phyloP scores from a whole-genome alignment of 1,140 invertebrate species.

The Cheumatopsyche charites region DNA sequence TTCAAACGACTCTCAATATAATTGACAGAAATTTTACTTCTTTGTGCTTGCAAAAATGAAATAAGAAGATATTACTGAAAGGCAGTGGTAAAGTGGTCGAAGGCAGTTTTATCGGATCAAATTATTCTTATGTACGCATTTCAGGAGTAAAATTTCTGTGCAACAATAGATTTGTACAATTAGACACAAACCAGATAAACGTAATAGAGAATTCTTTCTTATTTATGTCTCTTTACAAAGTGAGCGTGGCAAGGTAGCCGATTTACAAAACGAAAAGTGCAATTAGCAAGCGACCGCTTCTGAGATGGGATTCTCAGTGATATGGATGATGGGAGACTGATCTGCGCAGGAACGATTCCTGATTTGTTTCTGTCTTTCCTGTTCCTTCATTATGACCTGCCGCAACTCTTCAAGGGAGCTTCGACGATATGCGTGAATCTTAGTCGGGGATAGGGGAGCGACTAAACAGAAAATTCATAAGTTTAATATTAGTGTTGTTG shows the following conservation, averaged over 20 bases:
- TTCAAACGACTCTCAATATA: neutral
- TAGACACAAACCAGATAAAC: neutral
- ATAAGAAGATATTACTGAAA: neutral
- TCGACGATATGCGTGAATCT: constrained; percentile 69
- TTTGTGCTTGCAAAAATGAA: neutral
- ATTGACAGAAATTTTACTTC: neutral
- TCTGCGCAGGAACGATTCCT: constrained; percentile 55
- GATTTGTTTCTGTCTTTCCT: constrained; percentile 50
- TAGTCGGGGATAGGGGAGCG: constrained; percentile 71
- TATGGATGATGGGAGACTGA: constrained; percentile 71
- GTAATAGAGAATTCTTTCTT: too few relatives aligned
- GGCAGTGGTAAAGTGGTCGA: constrained; percentile 28
- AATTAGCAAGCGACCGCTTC: constrained; percentile 74
- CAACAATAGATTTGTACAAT: too few relatives aligned
- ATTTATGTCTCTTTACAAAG: constrained; percentile 35
- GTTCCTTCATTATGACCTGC: constrained; percentile 52
- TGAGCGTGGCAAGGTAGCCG: constrained; percentile 32
- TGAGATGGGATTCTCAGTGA: constrained; percentile 80
- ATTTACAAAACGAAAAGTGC: constrained; percentile 31
- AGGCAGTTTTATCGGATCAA: constrained; percentile 13
- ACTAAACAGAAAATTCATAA: constrained; percentile 60
- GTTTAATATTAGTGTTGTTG: constrained; percentile 2
- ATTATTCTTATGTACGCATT: neutral
- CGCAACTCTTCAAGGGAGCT: constrained; percentile 63
- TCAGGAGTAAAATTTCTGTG: too few relatives aligned